Conservation (phyloP, 1,140 invertebrate genomes). For the Lucilia cuprina region DNA sequence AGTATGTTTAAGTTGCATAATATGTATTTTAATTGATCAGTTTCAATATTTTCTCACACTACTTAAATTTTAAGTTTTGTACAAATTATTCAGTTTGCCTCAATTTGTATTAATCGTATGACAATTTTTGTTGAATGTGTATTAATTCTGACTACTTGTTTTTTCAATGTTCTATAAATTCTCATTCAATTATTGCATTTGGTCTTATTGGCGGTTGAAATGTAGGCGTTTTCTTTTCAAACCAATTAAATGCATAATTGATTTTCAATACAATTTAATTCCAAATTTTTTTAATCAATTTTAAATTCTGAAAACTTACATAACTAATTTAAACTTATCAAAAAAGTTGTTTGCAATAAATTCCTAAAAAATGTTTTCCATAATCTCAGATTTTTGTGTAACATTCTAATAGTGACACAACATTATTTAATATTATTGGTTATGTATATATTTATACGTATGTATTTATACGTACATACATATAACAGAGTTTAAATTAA, state of each 20-base stretch:
- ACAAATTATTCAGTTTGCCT: too few relatives aligned
- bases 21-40: neutral
- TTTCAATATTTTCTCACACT: neutral
- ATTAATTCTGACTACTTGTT: too few relatives aligned
- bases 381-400: neutral
- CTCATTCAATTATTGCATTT: neutral
- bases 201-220: neutral
- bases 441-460: too few relatives aligned
- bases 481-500: too few relatives aligned
- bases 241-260: neutral
- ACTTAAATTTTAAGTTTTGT: neutral
- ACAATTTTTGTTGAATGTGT: neutral
- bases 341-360: too few relatives aligned
- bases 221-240: neutral
- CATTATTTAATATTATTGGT: neutral
- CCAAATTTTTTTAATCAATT: too few relatives aligned
- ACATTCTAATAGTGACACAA: neutral
- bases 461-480: too few relatives aligned
- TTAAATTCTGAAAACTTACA: too few relatives aligned
- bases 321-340: too few relatives aligned
- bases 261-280: conserved; percentile 22
- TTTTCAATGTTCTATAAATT: neutral
- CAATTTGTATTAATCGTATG: neutral
- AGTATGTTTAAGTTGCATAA: neutral
- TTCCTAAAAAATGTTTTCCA: neutral